Evolutionary conservation across 2,888 invertebrate genomes (phyloP).

Genomic region (Pyrocoelia pectoralis): DNA sequence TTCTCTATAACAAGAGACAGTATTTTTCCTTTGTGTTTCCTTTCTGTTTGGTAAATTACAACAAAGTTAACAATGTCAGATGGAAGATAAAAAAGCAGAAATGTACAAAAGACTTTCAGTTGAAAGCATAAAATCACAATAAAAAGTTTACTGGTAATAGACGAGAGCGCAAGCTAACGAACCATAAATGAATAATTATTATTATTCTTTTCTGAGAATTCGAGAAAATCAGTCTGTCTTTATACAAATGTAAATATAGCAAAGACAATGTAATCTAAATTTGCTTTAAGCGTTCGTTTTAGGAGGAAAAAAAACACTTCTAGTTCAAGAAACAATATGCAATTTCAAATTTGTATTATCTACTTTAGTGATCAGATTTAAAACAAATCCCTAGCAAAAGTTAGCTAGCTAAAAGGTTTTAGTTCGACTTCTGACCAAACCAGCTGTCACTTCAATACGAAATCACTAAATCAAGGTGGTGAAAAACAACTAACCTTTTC

Average conservation of each 20-base stretch:
- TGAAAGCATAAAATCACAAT: conserved; percentile 7
- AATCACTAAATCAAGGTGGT: conserved; percentile 55
- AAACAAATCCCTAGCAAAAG: conserved; percentile 45
- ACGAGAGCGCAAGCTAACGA: conserved; percentile 13
- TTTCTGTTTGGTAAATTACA: not conserved
- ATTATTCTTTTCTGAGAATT: conserved; percentile 8
- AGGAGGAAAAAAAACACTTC: not conserved
- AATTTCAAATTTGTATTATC: conserved; percentile 32
- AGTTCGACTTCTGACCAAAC: conserved; percentile 51
- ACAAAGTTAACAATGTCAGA: not conserved
- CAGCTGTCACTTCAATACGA: conserved; percentile 58
- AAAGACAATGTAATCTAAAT: not conserved
- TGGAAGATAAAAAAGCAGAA: not conserved
- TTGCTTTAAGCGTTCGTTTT: not conserved
- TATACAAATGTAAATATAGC: not conserved
- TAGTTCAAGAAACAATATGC: conserved; percentile 11
- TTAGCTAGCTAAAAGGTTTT: conserved; percentile 50
- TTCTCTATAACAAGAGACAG: not conserved
- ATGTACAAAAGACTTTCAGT: not conserved
- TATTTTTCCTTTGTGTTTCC: not conserved
- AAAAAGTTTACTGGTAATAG: conserved; percentile 6
- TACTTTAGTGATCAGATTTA: conserved; percentile 26
- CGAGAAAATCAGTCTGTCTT: not conserved
- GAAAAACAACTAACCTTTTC: conserved; percentile 13
- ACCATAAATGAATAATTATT: conserved; percentile 18